Conservation (phyloP, 2,797 vertebrate genomes). For the Micropoecilia bifurca region DNA sequence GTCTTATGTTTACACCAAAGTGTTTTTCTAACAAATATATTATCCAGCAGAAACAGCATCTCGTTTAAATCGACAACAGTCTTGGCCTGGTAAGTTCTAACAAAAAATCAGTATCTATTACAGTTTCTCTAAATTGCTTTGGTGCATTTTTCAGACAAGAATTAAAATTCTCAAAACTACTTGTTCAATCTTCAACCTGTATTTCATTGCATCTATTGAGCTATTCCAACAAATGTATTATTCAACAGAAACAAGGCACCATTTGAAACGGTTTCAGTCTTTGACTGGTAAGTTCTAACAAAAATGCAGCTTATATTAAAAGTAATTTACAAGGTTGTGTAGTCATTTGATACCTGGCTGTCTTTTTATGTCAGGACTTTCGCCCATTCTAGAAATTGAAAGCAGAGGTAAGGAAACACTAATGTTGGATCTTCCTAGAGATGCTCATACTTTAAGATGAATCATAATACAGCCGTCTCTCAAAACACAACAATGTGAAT, state of each 20-base stretch:
- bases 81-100: constrained; percentile 52
- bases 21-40: constrained; percentile 17
- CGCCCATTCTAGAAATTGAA: constrained; percentile 71
- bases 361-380: constrained; percentile 59
- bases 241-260: constrained; percentile 14
- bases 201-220: neutral
- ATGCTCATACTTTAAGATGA: neutral
- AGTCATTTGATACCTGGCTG: neutral
- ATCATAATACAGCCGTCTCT: neutral
- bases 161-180: too few relatives aligned
- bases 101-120: neutral
- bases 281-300: constrained; percentile 51
- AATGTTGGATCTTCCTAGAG: neutral
- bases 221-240: constrained; percentile 11
- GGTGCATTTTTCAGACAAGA: too few relatives aligned
- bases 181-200: too few relatives aligned
- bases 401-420: constrained; percentile 56
- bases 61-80: neutral
- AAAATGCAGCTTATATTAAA: neutral
- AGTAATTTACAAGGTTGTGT: neutral
- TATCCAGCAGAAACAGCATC: constrained; percentile 15
- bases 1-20: neutral
- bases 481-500: neutral
- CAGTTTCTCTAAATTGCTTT: neutral
- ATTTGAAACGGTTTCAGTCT: neutral